Percentiles rank a stretch among this genome's conserved stretches.
phyloP scores from a whole-genome alignment of 1,140 invertebrate genomes.

The Drosophila eugracilis region DNA sequence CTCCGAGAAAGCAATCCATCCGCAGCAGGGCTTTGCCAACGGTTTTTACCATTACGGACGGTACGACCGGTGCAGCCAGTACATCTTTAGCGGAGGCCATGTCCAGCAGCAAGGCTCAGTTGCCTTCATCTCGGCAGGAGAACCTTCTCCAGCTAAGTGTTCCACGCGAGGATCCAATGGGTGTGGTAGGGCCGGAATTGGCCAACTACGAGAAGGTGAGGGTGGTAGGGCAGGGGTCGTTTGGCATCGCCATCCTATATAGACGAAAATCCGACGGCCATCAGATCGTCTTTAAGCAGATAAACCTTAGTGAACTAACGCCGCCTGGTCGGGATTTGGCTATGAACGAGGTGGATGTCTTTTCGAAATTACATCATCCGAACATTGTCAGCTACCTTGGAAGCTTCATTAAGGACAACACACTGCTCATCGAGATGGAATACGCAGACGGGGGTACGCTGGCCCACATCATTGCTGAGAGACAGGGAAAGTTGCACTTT shows the following conservation, averaged over 20 bases:
- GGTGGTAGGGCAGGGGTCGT: slow-evolving; percentile 86
- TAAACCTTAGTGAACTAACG: slow-evolving; percentile 90
- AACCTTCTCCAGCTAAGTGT: slow-evolving; percentile 55
- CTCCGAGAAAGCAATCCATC: slow-evolving; percentile 6
- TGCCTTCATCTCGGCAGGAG: slow-evolving; percentile 13
- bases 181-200: slow-evolving; percentile 61
- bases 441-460: slow-evolving; percentile 92
- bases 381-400: slow-evolving; percentile 92
- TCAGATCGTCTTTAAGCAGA: slow-evolving; percentile 91
- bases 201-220: slow-evolving; percentile 79
- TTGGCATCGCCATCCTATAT: slow-evolving; percentile 91
- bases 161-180: slow-evolving; percentile 38
- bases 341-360: slow-evolving; percentile 91
- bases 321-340: slow-evolving; percentile 89
- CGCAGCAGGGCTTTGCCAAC: slow-evolving; percentile 41
- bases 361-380: slow-evolving; percentile 90
- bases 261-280: slow-evolving; percentile 88
- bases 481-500: slow-evolving; percentile 79
- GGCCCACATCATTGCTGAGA: slow-evolving; percentile 87
- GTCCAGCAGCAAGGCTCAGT: slow-evolving; percentile 38
- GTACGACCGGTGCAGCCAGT: slow-evolving; percentile 49
- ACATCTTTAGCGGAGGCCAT: slow-evolving; percentile 67
- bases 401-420: slow-evolving; percentile 90
- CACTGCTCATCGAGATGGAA: slow-evolving; percentile 93
- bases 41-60: slow-evolving; percentile 75